A percentile compares a stretch with the other conserved stretches of the same genome.
Conservation (phyloP, 2,888 invertebrate species). For the Lamellibrachia columna region DNA sequence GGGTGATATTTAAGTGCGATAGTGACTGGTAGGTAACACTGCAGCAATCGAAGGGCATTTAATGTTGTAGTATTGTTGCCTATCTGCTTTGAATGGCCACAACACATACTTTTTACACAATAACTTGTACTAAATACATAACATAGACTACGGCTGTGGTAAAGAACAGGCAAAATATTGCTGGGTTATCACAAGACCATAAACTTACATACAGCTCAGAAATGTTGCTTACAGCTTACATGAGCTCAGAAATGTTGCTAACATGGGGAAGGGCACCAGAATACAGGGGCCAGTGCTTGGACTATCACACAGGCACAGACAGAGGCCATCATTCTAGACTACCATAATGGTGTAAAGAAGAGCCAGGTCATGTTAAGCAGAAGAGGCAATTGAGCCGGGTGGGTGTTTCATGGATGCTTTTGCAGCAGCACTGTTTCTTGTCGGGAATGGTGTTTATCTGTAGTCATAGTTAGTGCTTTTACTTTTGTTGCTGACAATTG, state of each 20-base stretch:
- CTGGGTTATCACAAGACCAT: not conserved
- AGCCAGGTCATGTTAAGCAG: not conserved
- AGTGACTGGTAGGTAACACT: not conserved
- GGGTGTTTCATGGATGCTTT: not conserved
- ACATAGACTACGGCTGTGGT: not conserved
- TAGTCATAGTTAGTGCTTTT: not conserved
- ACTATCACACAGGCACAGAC: constrained; percentile 11
- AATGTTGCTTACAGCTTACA: too few species aligned
- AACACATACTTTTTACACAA: not conserved
- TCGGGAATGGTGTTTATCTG: not conserved
- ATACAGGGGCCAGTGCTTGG: not conserved
- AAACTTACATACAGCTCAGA: not conserved
- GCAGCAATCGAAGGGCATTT: constrained; percentile 6
- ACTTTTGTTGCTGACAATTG: not conserved
- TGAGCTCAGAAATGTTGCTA: not conserved
- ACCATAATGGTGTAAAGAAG: not conserved
- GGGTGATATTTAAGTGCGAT: constrained; percentile 16
- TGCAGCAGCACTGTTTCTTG: constrained; percentile 4
- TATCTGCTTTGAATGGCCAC: not conserved
- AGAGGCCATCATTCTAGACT: not conserved
- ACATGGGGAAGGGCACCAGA: not conserved
- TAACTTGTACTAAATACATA: not conserved
- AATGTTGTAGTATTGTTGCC: not conserved
- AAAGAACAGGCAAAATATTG: not conserved
- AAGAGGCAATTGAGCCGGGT: not conserved